Evolutionary conservation across 2,113 vertebrate genomes (phyloP).

Genomic region (Pelecanoides urinatrix): DNA sequence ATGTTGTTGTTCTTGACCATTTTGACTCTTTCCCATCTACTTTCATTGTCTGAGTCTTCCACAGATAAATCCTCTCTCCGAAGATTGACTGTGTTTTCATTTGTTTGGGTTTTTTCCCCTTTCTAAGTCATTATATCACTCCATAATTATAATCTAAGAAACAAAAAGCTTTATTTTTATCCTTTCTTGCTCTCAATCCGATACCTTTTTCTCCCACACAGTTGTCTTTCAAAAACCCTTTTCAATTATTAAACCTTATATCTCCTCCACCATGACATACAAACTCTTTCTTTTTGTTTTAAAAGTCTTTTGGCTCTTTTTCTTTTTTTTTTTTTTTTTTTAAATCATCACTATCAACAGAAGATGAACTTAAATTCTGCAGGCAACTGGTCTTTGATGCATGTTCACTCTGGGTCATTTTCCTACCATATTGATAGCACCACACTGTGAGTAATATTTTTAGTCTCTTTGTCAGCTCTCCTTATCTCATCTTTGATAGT

Average conservation of each 20-base stretch:
- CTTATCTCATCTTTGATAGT: neutral
- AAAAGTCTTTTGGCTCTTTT: rapidly evolving
- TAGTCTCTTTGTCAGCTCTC: neutral
- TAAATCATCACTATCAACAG: neutral
- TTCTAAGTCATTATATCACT: neutral
- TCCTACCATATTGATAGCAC: neutral
- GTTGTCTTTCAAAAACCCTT: neutral
- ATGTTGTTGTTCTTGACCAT: neutral
- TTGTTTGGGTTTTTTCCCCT: neutral
- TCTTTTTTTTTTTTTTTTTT: neutral
- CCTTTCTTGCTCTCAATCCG: neutral
- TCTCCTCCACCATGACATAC: neutral
- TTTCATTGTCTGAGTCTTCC: neutral
- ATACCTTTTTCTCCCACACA: neutral
- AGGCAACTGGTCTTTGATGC: neutral
- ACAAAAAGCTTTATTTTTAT: neutral
- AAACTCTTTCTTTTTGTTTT: neutral
- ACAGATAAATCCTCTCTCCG: neutral
- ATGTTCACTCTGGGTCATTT: neutral
- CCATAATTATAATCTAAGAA: neutral
- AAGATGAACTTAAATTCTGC: neutral
- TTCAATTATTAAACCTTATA: neutral
- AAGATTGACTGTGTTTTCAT: neutral
- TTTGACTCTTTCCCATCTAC: neutral
- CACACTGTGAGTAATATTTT: neutral